These are phyloP conservation scores for Mohoua ochrocephala DNA, from an alignment of 2,113 vertebrate genomes.

Conservation along the genomic window DNA sequence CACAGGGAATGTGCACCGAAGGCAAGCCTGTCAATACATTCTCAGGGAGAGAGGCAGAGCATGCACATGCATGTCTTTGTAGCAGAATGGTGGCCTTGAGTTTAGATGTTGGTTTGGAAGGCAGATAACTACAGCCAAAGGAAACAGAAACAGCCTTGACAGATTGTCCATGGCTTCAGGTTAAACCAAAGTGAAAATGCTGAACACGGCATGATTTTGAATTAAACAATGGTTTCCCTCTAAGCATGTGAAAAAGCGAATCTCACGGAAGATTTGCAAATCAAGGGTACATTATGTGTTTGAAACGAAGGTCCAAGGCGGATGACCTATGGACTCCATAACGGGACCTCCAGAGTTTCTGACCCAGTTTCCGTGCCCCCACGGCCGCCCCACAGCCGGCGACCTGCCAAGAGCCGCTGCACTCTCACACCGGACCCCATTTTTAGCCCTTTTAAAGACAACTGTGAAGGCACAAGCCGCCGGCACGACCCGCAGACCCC, in stretches of 20 bases:
- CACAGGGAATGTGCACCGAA: neutral
- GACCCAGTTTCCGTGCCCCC: rapidly evolving
- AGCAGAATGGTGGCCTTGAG: neutral
- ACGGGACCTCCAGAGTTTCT: rapidly evolving
- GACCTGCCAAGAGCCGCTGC: neutral
- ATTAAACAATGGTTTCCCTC: neutral
- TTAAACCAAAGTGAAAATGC: neutral
- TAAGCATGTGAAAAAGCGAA: rapidly evolving
- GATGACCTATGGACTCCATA: neutral
- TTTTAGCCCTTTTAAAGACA: neutral
- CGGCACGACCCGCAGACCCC: no score
- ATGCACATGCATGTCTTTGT: rapidly evolving
- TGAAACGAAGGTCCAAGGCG: rapidly evolving
- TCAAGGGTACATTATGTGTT: rapidly evolving
- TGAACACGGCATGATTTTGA: neutral
- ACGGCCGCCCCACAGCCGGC: neutral
- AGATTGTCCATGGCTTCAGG: neutral
- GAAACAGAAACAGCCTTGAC: neutral
- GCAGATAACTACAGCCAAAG: neutral
- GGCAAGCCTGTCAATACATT: neutral
- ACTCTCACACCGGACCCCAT: rapidly evolving
- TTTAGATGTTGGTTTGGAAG: neutral
- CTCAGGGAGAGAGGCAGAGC: neutral
- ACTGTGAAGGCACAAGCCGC: no score
- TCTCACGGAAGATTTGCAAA: neutral